Evolutionary conservation across 2,888 invertebrate species (phyloP).

Genomic region (Calameuta filiformis): DNA sequence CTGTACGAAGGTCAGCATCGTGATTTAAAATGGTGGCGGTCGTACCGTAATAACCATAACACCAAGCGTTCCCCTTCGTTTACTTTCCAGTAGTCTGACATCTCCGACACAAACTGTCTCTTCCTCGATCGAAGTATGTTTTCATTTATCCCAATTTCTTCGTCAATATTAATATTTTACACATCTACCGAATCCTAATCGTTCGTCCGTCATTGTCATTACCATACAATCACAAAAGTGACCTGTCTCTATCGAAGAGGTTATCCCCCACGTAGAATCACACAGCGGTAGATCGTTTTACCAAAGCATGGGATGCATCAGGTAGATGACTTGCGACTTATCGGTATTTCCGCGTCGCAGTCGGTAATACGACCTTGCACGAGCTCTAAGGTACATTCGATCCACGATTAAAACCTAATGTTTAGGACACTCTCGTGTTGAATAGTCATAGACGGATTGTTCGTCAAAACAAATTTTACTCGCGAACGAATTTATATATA

Average conservation of each 20-base stretch:
- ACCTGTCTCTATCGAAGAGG: not conserved
- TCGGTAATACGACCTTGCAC: not conserved
- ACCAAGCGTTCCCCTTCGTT: not conserved
- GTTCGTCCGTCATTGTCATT: not conserved
- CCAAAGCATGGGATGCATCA: conserved; percentile 16
- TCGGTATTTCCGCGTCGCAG: conserved; percentile 6
- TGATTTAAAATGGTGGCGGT: conserved; percentile 28
- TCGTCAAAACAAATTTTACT: not conserved
- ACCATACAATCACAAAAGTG: not conserved
- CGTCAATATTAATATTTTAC: not conserved
- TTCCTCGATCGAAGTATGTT: not conserved
- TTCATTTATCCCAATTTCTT: not conserved
- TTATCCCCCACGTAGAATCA: not conserved
- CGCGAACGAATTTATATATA: not conserved
- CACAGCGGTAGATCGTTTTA: conserved; percentile 3
- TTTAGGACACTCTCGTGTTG: not conserved
- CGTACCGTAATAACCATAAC: not conserved
- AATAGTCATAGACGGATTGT: not conserved
- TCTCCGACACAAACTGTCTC: conserved; percentile 3
- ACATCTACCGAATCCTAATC: not conserved
- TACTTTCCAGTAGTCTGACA: not conserved
- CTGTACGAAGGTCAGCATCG: conserved; percentile 20
- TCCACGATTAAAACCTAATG: not conserved
- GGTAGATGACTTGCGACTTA: conserved; percentile 10
- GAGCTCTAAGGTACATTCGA: not conserved